Evolutionary conservation across 2,888 invertebrate species (phyloP), one percentile per base, ranked within the genome.

Genomic region (Metellina segmentata): DNA sequence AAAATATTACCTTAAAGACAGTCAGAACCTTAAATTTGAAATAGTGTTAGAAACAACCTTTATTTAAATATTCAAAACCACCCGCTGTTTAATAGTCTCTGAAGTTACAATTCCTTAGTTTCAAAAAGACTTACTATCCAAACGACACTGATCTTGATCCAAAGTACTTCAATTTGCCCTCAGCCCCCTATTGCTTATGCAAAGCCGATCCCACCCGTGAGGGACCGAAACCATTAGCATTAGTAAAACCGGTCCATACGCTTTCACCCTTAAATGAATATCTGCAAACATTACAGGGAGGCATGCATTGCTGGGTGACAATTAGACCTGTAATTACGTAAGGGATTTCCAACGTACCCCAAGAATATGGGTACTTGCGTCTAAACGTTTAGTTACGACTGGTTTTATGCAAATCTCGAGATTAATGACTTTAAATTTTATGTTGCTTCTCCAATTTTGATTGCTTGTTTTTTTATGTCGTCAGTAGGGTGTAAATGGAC

Each of bases 161-260:
- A 34, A 1, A 34, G 34, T 4, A 34, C 34, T 34, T 34, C 34
- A 19, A 88, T 89, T 81, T 82, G 72, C 49, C 8, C 19, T 7
- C 6, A 53, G 8, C 34, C 81, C 89, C 89, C 89, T 61, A 81
- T 75, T n/a, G 51, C 70, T 82, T 82, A 75, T 81, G 81, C 89
- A 89, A 89, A 89, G 81, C 85, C 78, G 78, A 86, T 86, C 77
- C 86, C 86, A 78, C 78, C 89, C 81, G 89, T 81, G 79, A 89
- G 89, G 82, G 81, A 89, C 74, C 89, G 81, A 75, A 89, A 89
- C 89, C 89, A 89, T 89, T 89, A 89, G 89, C 89, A 89, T 89
- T 89, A 89, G 89, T 89, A 89, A 89, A 89, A 74, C 81, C 89
- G 75, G 81, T 82, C 89, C 82, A 82, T 82, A 81, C 89, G 81